Conservation (phyloP, 2,888 invertebrate species). For the Calameuta pallipes region DNA sequence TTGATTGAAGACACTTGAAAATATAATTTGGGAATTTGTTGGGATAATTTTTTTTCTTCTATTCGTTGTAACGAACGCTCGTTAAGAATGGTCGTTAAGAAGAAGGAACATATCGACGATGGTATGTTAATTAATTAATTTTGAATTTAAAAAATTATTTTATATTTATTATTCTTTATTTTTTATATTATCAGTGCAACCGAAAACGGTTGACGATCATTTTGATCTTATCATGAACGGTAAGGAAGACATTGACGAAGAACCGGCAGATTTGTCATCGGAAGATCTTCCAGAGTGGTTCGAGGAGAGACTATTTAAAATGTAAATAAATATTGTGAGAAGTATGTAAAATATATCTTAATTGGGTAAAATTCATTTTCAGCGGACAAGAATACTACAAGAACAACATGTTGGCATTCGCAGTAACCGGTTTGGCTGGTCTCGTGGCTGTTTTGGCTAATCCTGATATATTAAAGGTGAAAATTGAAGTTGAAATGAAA, state of each 20-base stretch:
- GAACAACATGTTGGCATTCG: conserved; percentile 75
- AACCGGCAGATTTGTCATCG: conserved; percentile 20
- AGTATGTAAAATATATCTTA: background rate
- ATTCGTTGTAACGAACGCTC: no score
- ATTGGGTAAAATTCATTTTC: background rate
- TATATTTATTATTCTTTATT: background rate
- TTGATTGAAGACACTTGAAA: no score
- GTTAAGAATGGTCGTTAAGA: no score
- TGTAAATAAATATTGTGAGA: conserved; percentile 30
- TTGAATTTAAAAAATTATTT: no score
- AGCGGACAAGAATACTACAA: conserved; percentile 79
- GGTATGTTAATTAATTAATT: no score
- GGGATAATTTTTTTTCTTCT: no score
- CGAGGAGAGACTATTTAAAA: conserved; percentile 71
- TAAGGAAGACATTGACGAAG: conserved; percentile 29
- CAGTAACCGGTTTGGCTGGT: conserved; percentile 77
- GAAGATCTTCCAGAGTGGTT: conserved; percentile 75
- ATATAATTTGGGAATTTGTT: no score
- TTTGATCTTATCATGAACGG: conserved; percentile 34
- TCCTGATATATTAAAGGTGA: conserved; percentile 76
- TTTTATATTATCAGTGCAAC: conserved; percentile 36
- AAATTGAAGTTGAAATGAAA: background rate
- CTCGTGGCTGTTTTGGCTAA: conserved; percentile 79
- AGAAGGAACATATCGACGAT: no score
- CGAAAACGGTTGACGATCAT: conserved; percentile 45